phyloP scores from a whole-genome alignment of 2,888 invertebrate species.

The Reticulitermes lucifugus region DNA sequence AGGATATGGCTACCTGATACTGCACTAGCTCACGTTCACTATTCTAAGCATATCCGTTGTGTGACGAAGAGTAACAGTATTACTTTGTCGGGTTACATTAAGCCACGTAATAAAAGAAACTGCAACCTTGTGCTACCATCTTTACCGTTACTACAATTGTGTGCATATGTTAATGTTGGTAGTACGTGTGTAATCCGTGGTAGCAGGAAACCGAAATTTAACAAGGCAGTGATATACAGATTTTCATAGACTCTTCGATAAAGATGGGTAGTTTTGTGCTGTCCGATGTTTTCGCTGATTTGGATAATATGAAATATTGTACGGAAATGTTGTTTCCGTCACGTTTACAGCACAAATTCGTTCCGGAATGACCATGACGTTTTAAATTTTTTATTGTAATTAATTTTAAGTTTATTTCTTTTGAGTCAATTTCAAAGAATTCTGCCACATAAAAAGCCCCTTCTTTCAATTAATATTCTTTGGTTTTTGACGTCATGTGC shows the following conservation, averaged over 20 bases:
- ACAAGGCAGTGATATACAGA: slow-evolving; percentile 34
- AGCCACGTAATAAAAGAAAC: no score
- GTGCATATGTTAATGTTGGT: not conserved
- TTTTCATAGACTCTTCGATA: slow-evolving; percentile 36
- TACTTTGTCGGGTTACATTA: no score
- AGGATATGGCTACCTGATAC: no score
- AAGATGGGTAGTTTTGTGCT: slow-evolving; percentile 37
- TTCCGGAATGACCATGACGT: not conserved
- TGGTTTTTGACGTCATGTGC: slow-evolving; percentile 45
- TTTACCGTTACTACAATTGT: not conserved
- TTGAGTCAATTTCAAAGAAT: slow-evolving; percentile 20
- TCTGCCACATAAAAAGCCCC: slow-evolving; percentile 31
- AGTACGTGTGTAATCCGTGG: not conserved
- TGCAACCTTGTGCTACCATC: not conserved
- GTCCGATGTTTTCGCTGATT: not conserved
- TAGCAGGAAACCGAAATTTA: not conserved
- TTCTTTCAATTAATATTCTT: slow-evolving; percentile 47
- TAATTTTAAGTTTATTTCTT: not conserved
- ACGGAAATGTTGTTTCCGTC: not conserved
- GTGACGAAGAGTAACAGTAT: no score
- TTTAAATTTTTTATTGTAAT: not conserved
- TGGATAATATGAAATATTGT: not conserved
- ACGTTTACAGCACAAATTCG: not conserved
- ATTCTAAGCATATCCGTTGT: no score
- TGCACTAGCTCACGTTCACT: no score